Evolutionary conservation across 2,888 invertebrate species (phyloP).

Genomic region (Villa cingulata): DNA sequence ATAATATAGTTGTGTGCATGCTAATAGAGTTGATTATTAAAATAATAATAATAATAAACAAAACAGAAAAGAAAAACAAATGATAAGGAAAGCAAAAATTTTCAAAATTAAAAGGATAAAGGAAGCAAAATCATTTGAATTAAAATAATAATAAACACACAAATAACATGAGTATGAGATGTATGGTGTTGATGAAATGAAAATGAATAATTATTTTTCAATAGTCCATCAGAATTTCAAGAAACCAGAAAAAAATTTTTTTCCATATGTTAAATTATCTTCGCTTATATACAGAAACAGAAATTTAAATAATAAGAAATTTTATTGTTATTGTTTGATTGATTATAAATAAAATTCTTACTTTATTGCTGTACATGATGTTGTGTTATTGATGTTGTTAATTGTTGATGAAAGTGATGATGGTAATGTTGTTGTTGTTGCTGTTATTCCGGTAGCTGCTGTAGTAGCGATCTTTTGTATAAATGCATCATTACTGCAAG

Average conservation of each 20-base stretch:
- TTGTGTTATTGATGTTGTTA: constrained; percentile 17
- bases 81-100: no score
- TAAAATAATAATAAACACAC: no score
- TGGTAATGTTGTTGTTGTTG: constrained; percentile 3
- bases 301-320: no score
- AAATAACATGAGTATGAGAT: no score
- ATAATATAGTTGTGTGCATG: no score
- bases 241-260: background rate
- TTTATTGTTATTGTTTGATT: no score
- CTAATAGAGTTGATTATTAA: no score
- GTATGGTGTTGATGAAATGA: constrained; percentile 5
- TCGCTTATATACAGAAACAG: background rate
- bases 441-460: constrained; percentile 11
- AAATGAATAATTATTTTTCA: no score
- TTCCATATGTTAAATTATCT: background rate
- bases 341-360: constrained; percentile 8
- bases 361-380: constrained; percentile 14
- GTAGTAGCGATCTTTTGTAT: constrained; percentile 30
- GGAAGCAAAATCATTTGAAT: no score
- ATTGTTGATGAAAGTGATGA: constrained; percentile 5
- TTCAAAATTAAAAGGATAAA: background rate
- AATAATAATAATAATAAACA: no score
- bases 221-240: no score
- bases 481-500: constrained; percentile 36
- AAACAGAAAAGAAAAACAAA: no score